Base-by-base conservation (phyloP, 2,888 invertebrate species). In the Drosophila limbata region DNA sequence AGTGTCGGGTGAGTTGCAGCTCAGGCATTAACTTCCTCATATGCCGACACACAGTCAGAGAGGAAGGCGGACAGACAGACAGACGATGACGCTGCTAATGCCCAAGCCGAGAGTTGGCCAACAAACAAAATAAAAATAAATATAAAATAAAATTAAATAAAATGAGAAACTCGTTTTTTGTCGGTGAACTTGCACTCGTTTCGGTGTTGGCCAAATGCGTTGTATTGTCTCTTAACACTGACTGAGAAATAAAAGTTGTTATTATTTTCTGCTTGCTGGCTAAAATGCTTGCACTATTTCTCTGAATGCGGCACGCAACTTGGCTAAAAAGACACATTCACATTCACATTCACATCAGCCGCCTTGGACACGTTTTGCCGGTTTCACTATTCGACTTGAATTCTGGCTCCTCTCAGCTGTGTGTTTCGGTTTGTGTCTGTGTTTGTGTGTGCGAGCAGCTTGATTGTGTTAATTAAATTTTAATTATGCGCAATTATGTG, bases 391-490 rank as follows among this genome's bases (percentile, higher is more conserved):
- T 56, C 56, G 33, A 31, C 57, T 71, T 64, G 10, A 56, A 67
- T 75, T 75, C 76, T 67, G 33, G 35, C 62, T 48, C 31, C 40
- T 42, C 44, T 64, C 25, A 62, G 13, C 31, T 57, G 52, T 62
- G 52, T 62, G 15, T 45, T n/a, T n/a, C n/a, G n/a, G n/a, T n/a
- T 40, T 65, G 57, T 69, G 61, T 52, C 45, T 64, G 21, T 50
- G 40, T 57, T 47, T 70, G 5, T 28, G 28, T 8, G 63, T 47
- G 67, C 51, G 65, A 48, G 61, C 86, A 73, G 52, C 69, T 87
- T 81, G 81, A 88, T 82, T 84, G 87, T 87, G 79, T 84, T 84
- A 89, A 87, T 89, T 84, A 84, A 85, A 81, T 77, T 81, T 89
- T 79, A 84, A 84, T 89, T 84, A 79, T 69, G 60, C 70, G 74